Base-by-base conservation (phyloP, 2,113 vertebrate genomes). In the Cephalopterus ornatus region DNA sequence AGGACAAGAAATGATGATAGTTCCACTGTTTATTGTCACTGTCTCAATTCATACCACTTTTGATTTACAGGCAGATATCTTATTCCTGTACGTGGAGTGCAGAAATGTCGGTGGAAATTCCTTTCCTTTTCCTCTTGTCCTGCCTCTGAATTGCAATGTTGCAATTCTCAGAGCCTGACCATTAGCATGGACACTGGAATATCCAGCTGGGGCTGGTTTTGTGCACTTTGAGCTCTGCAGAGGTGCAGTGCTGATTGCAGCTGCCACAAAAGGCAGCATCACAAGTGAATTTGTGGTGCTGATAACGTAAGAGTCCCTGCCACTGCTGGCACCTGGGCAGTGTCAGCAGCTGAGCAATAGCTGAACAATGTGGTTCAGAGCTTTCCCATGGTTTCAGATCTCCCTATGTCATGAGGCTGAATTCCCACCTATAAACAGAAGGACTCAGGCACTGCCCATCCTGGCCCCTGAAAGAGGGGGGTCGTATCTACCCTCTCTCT, bases 301-400 rank as follows among this genome's bases (percentile, higher is more conserved):
- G 52, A 7, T 17, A 16, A 28, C 0, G 0, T 9, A 30, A 5
- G 32, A 15, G 52, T 4, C 46, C 11, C 47, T 63, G 70, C 35
- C 33, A 1, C 22, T 58, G 24, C 68, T 83, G 77, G 28, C 77
- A 59, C 18, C 42, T 56, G 49, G 20, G 42, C 33, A 50, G 39
- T 23, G 3, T 3, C 24, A 70, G 81, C 63, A 80, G 88, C 89
- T 63, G 42, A 90, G 58, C 56, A n/a, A 0, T 12, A 73, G 46
- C 62, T 84, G 55, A 49, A 19, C 61, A n/a, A 3, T 5, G 23
- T 10, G 59, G 6, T 21, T 63, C 39, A 41, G 63, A 42, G 37
- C 39, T 74, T 59, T 67, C 68, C 74, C 70, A 33, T 11, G 8
- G 28, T 32, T 72, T 56, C 67, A 49, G 15, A 12, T 66, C 67